Evolutionary conservation across 2,888 invertebrate genomes (phyloP).

Genomic region (Neuroscelio doddi): DNA sequence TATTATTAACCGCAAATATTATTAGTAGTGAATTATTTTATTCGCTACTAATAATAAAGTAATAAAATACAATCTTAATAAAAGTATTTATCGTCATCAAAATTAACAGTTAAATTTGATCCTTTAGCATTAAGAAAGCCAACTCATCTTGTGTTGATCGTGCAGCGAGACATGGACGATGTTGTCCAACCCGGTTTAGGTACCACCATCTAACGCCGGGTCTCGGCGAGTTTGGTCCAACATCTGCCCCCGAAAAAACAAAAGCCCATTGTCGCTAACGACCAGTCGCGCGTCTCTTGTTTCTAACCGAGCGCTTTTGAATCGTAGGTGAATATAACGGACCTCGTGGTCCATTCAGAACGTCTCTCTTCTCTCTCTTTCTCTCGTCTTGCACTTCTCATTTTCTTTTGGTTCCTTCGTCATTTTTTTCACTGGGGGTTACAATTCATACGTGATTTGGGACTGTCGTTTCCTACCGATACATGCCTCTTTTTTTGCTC

Average conservation of each 20-base stretch:
- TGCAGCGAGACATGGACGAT: slow-evolving; percentile 15
- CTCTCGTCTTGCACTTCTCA: slow-evolving; percentile 41
- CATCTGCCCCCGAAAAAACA: slow-evolving; percentile 73
- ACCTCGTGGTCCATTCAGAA: slow-evolving; percentile 60
- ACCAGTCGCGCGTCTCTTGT: slow-evolving; percentile 72
- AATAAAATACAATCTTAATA: too few species aligned
- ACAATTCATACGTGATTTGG: slow-evolving; percentile 17
- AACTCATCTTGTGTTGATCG: slow-evolving; percentile 13
- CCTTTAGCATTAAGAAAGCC: too few species aligned
- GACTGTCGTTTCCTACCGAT: slow-evolving; percentile 42
- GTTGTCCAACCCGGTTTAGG: slow-evolving; percentile 42
- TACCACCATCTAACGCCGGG: slow-evolving; percentile 38
- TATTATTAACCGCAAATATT: too few species aligned
- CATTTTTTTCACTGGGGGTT: slow-evolving; percentile 39
- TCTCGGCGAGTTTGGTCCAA: slow-evolving; percentile 59
- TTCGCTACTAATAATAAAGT: too few species aligned
- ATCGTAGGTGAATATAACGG: slow-evolving; percentile 72
- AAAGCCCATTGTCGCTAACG: slow-evolving; percentile 72
- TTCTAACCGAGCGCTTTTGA: slow-evolving; percentile 72
- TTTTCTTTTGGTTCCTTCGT: slow-evolving; percentile 32
- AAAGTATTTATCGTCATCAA: neutral
- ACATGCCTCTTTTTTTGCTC: slow-evolving; percentile 25
- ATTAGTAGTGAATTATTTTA: too few species aligned
- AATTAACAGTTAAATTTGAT: too few species aligned
- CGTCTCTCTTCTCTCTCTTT: slow-evolving; percentile 40